Evolutionary conservation across 2,797 vertebrate species (phyloP).

Genomic region (Danio aesculapii): DNA sequence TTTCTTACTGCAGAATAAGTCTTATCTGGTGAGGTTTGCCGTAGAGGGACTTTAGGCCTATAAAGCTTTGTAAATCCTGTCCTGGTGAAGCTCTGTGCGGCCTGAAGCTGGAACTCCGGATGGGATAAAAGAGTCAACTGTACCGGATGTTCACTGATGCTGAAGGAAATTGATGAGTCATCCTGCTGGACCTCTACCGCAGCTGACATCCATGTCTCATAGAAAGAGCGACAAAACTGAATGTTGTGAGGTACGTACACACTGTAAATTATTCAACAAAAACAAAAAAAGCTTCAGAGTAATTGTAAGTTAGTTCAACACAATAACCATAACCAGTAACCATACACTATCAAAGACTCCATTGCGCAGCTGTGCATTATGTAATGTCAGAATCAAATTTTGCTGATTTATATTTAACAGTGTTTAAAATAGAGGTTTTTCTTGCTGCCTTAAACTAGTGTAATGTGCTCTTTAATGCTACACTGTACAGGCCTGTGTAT

Average conservation of each 20-base stretch:
- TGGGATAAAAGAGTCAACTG: conserved; percentile 3
- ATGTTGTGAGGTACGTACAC: neutral
- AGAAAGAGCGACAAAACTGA: neutral
- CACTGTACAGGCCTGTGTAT: no score
- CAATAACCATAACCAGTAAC: neutral
- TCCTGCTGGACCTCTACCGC: neutral
- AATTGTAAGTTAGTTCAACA: neutral
- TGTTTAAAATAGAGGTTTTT: no score
- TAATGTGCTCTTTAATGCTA: no score
- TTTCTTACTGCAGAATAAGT: neutral
- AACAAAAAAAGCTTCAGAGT: neutral
- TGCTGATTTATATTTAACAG: no score
- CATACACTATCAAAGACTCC: no score
- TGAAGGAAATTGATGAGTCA: conserved; percentile 19
- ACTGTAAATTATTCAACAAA: neutral
- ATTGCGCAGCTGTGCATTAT: no score
- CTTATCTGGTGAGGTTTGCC: neutral
- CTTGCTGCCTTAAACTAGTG: no score
- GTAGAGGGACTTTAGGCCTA: neutral
- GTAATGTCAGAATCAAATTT: no score
- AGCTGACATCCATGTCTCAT: conserved; percentile 20
- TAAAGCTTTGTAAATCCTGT: neutral
- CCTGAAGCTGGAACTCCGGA: neutral
- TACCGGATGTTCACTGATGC: conserved; percentile 4
- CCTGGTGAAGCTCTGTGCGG: neutral